Evolutionary conservation across 2,888 invertebrate genomes (phyloP).

Genomic region (Augiades crinisus): DNA sequence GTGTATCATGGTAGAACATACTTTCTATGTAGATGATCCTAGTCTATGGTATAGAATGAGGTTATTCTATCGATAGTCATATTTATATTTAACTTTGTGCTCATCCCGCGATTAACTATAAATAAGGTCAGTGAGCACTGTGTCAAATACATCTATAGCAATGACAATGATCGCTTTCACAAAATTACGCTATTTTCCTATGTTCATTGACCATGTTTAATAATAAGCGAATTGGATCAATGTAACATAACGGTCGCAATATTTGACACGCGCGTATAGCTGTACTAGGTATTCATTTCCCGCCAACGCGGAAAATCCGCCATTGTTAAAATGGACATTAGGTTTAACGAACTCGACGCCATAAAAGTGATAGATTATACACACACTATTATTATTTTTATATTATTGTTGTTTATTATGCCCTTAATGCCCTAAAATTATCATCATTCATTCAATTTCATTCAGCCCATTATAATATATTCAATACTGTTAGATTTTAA

Average conservation of each 20-base stretch:
- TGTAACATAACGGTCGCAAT: slow-evolving; percentile 33
- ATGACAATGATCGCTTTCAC: slow-evolving; percentile 44
- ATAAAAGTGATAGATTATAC: background rate
- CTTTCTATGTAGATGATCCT: no score
- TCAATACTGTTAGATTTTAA: no score
- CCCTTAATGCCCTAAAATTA: no score
- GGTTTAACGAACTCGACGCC: slow-evolving; percentile 1
- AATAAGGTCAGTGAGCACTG: slow-evolving; percentile 8
- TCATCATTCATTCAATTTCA: no score
- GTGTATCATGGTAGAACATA: no score
- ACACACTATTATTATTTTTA: background rate
- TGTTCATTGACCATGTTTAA: slow-evolving; percentile 32
- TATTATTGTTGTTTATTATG: background rate
- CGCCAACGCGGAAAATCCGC: slow-evolving; percentile 15
- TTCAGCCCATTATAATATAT: no score
- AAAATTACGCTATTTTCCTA: slow-evolving; percentile 34
- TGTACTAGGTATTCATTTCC: slow-evolving; percentile 12
- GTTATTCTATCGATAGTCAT: no score
- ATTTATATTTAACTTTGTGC: no score
- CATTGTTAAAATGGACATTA: slow-evolving; percentile 19
- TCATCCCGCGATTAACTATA: no score
- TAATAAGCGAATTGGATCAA: slow-evolving; percentile 28
- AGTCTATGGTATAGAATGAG: no score
- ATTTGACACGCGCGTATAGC: slow-evolving; percentile 8
- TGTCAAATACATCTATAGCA: slow-evolving; percentile 33